Evolutionary conservation across 2,797 vertebrate genomes (phyloP).

Genomic region (Vireo griseus): DNA sequence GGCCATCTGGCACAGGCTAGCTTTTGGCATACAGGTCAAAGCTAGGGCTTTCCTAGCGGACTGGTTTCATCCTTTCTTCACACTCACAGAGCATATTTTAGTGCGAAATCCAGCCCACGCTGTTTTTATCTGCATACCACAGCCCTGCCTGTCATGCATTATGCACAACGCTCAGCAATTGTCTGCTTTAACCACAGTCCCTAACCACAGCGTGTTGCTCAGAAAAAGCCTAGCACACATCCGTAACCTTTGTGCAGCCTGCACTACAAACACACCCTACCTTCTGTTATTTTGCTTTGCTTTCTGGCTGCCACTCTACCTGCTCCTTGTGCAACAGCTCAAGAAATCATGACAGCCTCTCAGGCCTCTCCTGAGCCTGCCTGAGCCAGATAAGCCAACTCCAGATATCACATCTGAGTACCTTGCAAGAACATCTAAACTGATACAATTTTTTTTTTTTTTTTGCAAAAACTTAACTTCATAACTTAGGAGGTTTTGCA

Average conservation of each 20-base stretch:
- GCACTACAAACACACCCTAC: neutral
- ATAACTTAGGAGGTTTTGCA: neutral
- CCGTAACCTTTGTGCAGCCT: neutral
- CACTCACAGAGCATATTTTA: neutral
- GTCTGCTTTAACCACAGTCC: neutral
- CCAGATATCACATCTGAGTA: neutral
- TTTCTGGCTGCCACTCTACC: neutral
- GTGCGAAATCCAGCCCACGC: neutral
- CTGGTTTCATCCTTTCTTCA: neutral
- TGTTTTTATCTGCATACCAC: neutral
- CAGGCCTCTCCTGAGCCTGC: neutral
- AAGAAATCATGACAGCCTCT: neutral
- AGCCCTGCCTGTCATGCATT: neutral
- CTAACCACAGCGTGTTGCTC: neutral
- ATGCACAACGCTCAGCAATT: neutral
- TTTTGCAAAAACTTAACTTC: neutral
- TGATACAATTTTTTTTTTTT: neutral
- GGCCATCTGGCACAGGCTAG: neutral
- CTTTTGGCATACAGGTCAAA: neutral
- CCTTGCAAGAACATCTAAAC: neutral
- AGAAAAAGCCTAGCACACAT: neutral
- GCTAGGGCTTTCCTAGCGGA: neutral
- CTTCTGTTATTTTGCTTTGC: neutral
- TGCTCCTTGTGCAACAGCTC: neutral
- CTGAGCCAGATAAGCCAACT: neutral